Conservation (phyloP, 2,797 vertebrate species). For the Eospalax fontanierii region DNA sequence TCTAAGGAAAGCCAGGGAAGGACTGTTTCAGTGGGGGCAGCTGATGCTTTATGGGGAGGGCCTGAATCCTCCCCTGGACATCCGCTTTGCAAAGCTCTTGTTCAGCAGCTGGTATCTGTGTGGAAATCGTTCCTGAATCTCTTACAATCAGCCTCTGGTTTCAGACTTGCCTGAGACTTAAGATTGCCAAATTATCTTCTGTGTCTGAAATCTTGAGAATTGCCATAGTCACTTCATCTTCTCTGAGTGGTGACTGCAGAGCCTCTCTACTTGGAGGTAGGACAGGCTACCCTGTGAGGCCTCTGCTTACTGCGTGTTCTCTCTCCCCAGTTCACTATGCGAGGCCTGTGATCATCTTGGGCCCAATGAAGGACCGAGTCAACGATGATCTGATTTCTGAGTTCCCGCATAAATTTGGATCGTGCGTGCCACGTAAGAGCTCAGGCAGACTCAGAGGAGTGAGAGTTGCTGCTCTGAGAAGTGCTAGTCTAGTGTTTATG, state of each 20-base stretch:
- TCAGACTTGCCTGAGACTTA: constrained; percentile 45
- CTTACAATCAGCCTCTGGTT: constrained; percentile 8
- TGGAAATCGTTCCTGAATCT: constrained; percentile 46
- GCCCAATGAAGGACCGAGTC: constrained; percentile 98
- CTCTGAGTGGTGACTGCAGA: neutral
- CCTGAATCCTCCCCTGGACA: neutral
- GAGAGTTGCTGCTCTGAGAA: neutral
- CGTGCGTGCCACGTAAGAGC: constrained; percentile 99
- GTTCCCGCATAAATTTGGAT: constrained; percentile 99
- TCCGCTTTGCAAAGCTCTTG: constrained; percentile 15
- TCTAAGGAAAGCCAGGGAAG: neutral
- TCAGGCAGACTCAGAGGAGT: constrained; percentile 33
- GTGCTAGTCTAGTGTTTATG: neutral
- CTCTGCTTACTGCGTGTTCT: constrained; percentile 29
- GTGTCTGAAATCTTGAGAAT: constrained; percentile 43
- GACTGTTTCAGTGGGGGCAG: neutral
- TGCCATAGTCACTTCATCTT: neutral
- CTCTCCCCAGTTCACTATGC: constrained; percentile 95
- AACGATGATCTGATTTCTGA: constrained; percentile 99
- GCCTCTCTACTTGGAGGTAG: neutral
- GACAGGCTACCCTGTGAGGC: accelerated
- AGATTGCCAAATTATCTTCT: constrained; percentile 52
- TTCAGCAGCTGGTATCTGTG: neutral
- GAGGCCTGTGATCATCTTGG: constrained; percentile 98
- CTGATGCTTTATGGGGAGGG: neutral